Evolutionary conservation across 2,888 invertebrate species (phyloP), one percentile per base, ranked within the genome.

Genomic region (Parthenolecanium corni): DNA sequence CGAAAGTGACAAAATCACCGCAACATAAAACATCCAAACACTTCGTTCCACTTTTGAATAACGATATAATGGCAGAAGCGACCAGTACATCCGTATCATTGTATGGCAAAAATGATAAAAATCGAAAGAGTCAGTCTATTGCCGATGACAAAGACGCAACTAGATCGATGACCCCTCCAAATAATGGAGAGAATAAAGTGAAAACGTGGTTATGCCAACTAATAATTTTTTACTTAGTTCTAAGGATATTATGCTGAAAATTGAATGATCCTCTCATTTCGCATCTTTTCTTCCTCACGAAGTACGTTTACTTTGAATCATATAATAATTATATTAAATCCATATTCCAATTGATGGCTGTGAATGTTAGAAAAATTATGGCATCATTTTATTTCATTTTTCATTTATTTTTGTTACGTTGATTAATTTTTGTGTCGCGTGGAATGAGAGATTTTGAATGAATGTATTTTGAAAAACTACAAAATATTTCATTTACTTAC

Each of bases 1-100:
- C 42, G 16, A 57, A 57, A 46, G 47, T 18, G 44, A 46, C 57
- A 11, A 57, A 57, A 25, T 31, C 57, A 12, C 57, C 57, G 16
- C 44, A 57, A 12, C 44, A 57, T 18, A 57, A 57, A 18, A 25
- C 31, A 3, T 31, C 57, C 9, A 44, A 57, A 42, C 14, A 20
- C 11, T 44, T 44, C 9, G 25, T 44, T 6, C 44, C 20, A 9
- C 1, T 44, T n/a, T 40, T 42, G 42, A 57, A 46, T 31, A 57
- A 57, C 18, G 46, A 57, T 24, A 16, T 57, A 3, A 57, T 44
- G 18, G 25, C 16, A 23, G 47, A 57, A 18, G 24, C 25, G 24
- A 42, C 21, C 42, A 57, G 46, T 24, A 57, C 57, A 18, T 57
- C 57, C 24, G 44, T 42, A 23, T 42, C 23, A 44, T 40, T 44